A percentile compares a stretch with the other conserved stretches of the same genome.
Conservation (phyloP, 2,888 invertebrate species). For the Oligia fasciuncula region DNA sequence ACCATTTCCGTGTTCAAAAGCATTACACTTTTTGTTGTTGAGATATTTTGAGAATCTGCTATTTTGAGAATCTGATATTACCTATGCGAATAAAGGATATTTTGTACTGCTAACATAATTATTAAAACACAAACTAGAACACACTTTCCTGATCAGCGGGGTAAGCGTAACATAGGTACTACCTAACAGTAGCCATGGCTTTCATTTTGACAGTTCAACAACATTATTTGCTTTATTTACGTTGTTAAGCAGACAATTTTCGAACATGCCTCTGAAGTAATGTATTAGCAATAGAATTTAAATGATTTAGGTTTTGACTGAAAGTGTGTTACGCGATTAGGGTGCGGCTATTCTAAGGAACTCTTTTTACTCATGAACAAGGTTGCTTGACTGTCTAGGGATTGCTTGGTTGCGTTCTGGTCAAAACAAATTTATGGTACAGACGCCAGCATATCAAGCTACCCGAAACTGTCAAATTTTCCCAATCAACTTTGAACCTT, state of each 20-base stretch:
- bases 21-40: neutral
- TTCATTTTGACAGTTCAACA: neutral
- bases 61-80: no score
- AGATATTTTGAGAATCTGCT: neutral
- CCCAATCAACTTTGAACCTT: no score
- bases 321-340: neutral
- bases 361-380: neutral
- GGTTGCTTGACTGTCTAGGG: no score
- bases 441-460: no score
- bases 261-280: neutral
- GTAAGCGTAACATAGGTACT: neutral
- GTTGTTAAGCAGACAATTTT: neutral
- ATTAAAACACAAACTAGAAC: neutral
- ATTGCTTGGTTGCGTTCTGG: neutral
- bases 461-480: no score
- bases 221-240: neutral
- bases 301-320: neutral
- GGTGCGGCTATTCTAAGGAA: neutral
- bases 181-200: no score
- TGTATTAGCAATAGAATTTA: neutral
- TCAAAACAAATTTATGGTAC: neutral
- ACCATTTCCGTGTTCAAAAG: neutral
- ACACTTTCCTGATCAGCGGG: neutral
- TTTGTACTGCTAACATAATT: neutral
- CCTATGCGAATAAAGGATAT: neutral